Evolutionary conservation across 2,113 vertebrate genomes (phyloP).

Genomic region (Oryzias woworae): DNA sequence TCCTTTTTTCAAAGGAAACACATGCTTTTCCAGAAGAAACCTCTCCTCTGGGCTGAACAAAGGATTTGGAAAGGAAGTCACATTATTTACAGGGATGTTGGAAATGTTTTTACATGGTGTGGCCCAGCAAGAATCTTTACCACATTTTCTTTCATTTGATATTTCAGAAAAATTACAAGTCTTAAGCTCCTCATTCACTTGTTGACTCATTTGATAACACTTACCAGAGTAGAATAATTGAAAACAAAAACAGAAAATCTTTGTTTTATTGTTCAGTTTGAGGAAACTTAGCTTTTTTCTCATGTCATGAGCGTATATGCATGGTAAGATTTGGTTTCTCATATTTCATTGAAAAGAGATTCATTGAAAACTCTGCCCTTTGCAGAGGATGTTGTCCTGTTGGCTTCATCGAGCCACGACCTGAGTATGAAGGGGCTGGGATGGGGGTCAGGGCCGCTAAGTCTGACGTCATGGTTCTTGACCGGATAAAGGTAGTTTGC

Average conservation of each 20-base stretch:
- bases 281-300: not conserved
- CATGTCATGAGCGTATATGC: conserved; percentile 2
- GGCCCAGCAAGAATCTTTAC: not conserved
- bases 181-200: no score
- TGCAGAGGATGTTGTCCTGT: no score
- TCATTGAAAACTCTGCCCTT: no score
- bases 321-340: conserved; percentile 8
- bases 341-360: conserved; percentile 9
- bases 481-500: no score
- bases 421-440: no score
- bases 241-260: not conserved
- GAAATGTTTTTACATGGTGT: conserved; percentile 23
- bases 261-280: conserved; percentile 15
- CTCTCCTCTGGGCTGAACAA: conserved; percentile 44
- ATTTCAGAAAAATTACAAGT: no score
- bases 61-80: conserved; percentile 52
- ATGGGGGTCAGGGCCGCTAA: no score
- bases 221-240: not conserved
- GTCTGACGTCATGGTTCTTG: no score
- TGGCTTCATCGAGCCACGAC: no score
- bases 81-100: conserved; percentile 55
- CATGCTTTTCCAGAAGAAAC: conserved; percentile 59
- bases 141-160: no score
- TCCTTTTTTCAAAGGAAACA: conserved; percentile 73
- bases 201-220: not conserved